Conservation (phyloP, 2,113 vertebrate species). For the Gambusia affinis region DNA sequence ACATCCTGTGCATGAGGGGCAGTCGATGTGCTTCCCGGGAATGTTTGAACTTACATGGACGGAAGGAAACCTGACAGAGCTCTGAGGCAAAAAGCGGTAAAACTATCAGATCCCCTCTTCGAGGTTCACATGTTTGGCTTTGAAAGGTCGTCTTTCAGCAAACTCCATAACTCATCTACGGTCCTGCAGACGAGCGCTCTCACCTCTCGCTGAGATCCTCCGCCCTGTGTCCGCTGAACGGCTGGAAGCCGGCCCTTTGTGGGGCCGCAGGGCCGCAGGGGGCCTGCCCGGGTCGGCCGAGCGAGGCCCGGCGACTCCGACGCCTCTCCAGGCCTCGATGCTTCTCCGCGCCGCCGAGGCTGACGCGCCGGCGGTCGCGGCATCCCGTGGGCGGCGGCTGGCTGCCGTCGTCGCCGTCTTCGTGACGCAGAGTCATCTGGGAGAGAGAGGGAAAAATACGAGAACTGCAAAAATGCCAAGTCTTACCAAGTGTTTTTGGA, state of each 20-base stretch:
- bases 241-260: constrained; percentile 59
- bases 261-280: constrained; percentile 79
- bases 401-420: constrained; percentile 86
- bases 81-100: constrained; percentile 66
- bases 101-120: constrained; percentile 33
- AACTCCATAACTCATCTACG: no score
- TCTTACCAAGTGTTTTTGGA: no score
- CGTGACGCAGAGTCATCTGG: constrained; percentile 85
- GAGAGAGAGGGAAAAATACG: background rate
- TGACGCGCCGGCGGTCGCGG: constrained; percentile 84
- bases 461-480: no score
- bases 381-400: constrained; percentile 79
- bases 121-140: background rate
- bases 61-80: constrained; percentile 63
- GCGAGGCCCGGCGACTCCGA: constrained; percentile 89
- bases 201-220: constrained; percentile 86
- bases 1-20: constrained; percentile 37
- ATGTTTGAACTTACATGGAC: constrained; percentile 76
- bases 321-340: constrained; percentile 85
- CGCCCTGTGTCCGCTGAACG: constrained; percentile 69
- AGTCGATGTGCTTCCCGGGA: background rate
- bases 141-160: background rate
- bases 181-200: constrained; percentile 35
- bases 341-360: constrained; percentile 73
- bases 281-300: constrained; percentile 79